Percentiles rank a stretch among this genome's conserved stretches.
Conservation (phyloP, 2,797 vertebrate genomes). For the Craterocephalus amniculus region DNA sequence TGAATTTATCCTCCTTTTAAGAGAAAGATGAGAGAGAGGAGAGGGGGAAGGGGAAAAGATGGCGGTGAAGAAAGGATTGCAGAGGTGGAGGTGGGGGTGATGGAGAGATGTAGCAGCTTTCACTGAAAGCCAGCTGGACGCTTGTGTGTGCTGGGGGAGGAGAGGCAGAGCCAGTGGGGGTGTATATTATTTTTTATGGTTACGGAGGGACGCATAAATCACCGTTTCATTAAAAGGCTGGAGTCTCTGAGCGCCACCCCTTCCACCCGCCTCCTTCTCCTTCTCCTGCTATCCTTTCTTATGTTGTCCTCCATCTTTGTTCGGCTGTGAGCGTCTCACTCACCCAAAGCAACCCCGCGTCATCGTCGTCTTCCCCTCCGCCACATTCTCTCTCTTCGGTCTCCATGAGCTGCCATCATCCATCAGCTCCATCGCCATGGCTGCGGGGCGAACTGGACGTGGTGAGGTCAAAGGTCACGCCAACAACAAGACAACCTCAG, state of each 20-base stretch:
- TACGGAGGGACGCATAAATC: constrained; percentile 78
- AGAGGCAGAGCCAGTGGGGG: constrained; percentile 57
- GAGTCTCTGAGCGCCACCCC: constrained; percentile 45
- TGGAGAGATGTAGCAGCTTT: constrained; percentile 45
- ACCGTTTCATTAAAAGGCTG: constrained; percentile 78
- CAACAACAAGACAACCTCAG: constrained; percentile 11
- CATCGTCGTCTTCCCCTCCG: background rate
- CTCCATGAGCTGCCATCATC: constrained; percentile 37
- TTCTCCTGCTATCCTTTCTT: constrained; percentile 11
- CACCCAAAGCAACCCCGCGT: constrained; percentile 5
- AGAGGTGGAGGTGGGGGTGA: constrained; percentile 57
- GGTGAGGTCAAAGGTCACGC: constrained; percentile 63
- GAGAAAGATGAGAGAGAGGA: constrained; percentile 11
- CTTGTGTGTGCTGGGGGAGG: constrained; percentile 53
- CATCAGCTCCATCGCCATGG: constrained; percentile 8
- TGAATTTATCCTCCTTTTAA: constrained; percentile 67
- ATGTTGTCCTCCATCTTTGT: constrained; percentile 30
- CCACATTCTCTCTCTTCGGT: background rate
- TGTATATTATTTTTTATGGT: constrained; percentile 80
- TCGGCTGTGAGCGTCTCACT: background rate
- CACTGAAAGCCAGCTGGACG: constrained; percentile 33
- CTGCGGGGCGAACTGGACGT: constrained; percentile 24
- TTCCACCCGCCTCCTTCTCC: constrained; percentile 11
- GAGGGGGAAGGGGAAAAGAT: constrained; percentile 52
- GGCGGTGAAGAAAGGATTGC: constrained; percentile 43